Base-by-base conservation (phyloP, 2,888 invertebrate genomes). In the Marronus borbonicus region DNA sequence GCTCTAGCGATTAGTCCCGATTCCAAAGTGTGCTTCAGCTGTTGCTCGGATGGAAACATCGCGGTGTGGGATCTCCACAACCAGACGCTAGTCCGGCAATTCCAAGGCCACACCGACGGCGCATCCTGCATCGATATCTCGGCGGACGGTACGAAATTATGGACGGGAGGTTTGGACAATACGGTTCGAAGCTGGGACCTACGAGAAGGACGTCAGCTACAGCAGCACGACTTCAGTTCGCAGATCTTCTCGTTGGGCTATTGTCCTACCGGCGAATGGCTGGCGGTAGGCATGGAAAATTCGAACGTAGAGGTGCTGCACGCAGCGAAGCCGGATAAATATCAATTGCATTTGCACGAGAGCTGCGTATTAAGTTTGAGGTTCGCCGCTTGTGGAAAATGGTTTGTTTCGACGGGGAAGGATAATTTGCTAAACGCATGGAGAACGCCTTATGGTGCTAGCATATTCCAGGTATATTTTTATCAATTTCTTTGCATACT, bases 351-450 rank as follows among this genome's bases (percentile, higher is more conserved):
- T 87, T 91, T 98, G 84, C 98, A 98, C 90, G 98, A 99, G 89
- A 97, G 96, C 84, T 99, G 98, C 89, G 99, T 99, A 58, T 91
- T 99, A 79, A 97, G 98, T 81, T 92, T 99, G 81, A 94, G 96
- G 88, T 99, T 98, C 90, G 98, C 99, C 69, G 94, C 96, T 74
- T 94, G 95, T 87, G 98, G 98, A 85, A 98, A 98, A 90, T 99
- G 98, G 98, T 99, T 99, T 90, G 97, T 98, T 82, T 97, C 97
- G 82, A 98, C 98, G n/a, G 98, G 98, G 83, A 98, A 98, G 90
- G 99, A 99, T 89, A 98, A 98, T 90, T 91, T 98, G 87, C 92
- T 99, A 76, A 98, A 99, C 89, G 97, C 97, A 55, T 99, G 98
- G 98, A 92, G 98, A 86, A 98, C 98, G 85, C 99, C 99, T 0